A percentile compares a stretch with the other conserved stretches of the same genome.
Evolutionary conservation across 2,113 vertebrate genomes (phyloP).

Genomic region (Oreochromis spilurus): DNA sequence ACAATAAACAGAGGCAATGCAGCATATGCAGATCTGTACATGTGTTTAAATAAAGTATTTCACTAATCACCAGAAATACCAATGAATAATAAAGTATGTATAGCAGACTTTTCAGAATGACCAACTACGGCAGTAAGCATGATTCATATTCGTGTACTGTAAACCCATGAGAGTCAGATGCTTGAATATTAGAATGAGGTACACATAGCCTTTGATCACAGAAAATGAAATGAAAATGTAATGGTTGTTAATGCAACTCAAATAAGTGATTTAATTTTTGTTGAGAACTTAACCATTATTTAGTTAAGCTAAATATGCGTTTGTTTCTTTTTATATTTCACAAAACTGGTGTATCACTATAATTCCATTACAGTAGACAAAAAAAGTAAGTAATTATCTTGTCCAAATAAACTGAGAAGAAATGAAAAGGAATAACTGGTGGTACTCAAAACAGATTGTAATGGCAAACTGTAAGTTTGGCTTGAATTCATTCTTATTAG

Average conservation of each 20-base stretch:
- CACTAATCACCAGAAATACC: background rate
- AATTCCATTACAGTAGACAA: rapidly evolving
- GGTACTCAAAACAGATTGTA: background rate
- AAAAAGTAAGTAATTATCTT: background rate
- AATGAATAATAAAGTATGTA: background rate
- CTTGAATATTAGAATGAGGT: background rate
- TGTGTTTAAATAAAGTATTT: background rate
- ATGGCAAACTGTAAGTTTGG: background rate
- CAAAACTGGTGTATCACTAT: background rate
- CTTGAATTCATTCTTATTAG: background rate
- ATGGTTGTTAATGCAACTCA: background rate
- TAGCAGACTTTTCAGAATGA: background rate
- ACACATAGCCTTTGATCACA: background rate
- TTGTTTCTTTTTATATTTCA: background rate
- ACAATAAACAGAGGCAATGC: background rate
- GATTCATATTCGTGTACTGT: background rate
- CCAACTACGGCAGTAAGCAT: background rate
- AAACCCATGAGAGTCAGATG: background rate
- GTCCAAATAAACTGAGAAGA: background rate
- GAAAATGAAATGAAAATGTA: background rate
- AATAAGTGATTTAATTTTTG: background rate
- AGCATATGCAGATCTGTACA: background rate
- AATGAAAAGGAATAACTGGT: background rate
- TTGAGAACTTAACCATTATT: background rate
- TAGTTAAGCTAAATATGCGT: background rate